Evolutionary conservation across 2,797 vertebrate genomes (phyloP).

Genomic region (Pipistrellus pygmaeus): DNA sequence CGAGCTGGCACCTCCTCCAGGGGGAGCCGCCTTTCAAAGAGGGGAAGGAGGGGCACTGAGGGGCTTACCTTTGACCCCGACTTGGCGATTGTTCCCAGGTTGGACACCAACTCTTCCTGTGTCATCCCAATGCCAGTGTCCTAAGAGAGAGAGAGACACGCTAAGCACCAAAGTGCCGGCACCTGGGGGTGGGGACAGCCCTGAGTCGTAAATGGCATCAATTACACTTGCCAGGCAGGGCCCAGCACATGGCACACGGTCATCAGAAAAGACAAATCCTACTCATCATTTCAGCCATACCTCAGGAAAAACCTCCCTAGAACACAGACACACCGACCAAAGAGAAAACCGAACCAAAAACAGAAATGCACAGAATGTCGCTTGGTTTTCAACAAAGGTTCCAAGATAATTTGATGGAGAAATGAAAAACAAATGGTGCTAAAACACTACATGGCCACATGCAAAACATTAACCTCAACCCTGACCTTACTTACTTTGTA

Average conservation of each 20-base stretch:
- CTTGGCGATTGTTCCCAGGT: slow-evolving; percentile 96
- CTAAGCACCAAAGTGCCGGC: background rate
- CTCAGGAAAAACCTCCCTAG: background rate
- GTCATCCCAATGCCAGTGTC: slow-evolving; percentile 98
- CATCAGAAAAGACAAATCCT: background rate
- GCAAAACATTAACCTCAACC: background rate
- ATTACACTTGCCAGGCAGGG: background rate
- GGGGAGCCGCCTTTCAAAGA: background rate
- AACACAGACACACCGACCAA: background rate
- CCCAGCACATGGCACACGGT: background rate
- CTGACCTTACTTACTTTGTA: background rate
- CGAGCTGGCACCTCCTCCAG: background rate
- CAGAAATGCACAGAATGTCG: background rate
- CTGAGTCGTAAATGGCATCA: background rate
- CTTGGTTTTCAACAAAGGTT: background rate
- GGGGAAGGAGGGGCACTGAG: background rate
- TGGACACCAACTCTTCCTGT: slow-evolving; percentile 94
- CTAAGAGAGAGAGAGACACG: slow-evolving; percentile 85
- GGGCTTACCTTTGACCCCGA: slow-evolving; percentile 97
- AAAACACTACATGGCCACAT: background rate
- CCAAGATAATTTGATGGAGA: background rate
- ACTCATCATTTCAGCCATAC: background rate
- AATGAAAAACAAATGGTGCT: background rate
- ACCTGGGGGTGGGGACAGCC: accelerated
- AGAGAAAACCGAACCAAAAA: background rate